Conservation (phyloP, 2,797 vertebrate species). For the Tenualosa thibaudeaui region DNA sequence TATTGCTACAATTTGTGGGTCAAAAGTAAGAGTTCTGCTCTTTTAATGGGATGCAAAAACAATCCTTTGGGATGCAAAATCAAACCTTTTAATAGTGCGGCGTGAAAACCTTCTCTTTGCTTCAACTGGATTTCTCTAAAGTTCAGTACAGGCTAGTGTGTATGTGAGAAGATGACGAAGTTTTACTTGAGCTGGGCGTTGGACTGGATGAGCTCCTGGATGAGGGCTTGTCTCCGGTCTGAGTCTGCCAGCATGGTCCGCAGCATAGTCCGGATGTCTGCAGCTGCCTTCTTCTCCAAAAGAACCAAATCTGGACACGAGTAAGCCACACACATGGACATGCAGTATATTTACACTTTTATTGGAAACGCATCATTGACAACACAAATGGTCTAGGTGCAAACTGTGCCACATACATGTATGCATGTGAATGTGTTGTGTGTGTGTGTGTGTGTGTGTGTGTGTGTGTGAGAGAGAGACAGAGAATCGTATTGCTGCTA, state of each 20-base stretch:
- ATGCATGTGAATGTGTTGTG: too few species aligned
- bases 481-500: background rate
- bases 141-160: background rate
- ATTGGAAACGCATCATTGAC: background rate
- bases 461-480: background rate
- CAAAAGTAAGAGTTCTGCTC: too few species aligned
- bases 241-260: conserved; percentile 80
- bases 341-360: background rate
- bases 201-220: conserved; percentile 81
- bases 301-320: conserved; percentile 73
- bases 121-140: background rate
- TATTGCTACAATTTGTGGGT: too few species aligned
- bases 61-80: too few species aligned
- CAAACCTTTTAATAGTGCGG: too few species aligned
- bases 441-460: background rate
- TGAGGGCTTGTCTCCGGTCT: conserved; percentile 77
- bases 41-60: too few species aligned
- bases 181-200: conserved; percentile 86
- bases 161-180: background rate
- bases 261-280: conserved; percentile 75
- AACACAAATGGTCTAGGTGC: background rate
- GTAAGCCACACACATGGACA: background rate
- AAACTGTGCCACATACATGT: background rate
- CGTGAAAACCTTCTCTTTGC: too few species aligned
- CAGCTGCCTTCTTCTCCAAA: conserved; percentile 77